phyloP scores from a whole-genome alignment of 2,888 invertebrate species.

The Craniophora ligustri region DNA sequence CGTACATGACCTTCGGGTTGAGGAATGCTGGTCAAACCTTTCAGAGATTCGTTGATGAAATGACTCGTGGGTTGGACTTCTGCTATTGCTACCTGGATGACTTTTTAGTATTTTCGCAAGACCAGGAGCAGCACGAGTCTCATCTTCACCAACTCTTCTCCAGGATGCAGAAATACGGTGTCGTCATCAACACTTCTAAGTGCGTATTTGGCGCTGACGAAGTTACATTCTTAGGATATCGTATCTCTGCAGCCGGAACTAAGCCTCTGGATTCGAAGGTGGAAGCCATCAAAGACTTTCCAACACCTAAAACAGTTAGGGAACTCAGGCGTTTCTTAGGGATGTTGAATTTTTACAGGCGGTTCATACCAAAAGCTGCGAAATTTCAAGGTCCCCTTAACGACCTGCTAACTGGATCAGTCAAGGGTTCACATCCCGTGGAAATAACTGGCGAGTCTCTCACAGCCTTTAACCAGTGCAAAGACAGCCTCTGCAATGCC shows the following conservation, averaged over 20 bases:
- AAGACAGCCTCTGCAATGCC: not conserved
- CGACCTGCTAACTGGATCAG: not conserved
- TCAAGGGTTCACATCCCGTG: too few species aligned
- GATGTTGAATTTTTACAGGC: constrained; percentile 21
- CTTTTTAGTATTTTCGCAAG: not conserved
- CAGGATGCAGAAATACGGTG: not conserved
- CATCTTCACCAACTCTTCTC: not conserved
- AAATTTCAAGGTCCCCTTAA: not conserved
- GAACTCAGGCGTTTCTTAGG: constrained; percentile 19
- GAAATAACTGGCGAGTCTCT: not conserved
- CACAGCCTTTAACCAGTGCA: constrained; percentile 1
- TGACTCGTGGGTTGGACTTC: not conserved
- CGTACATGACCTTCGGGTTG: not conserved
- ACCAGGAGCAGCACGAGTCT: not conserved
- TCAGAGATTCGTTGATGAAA: not conserved
- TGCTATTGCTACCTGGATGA: constrained; percentile 1
- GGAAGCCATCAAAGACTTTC: constrained; percentile 28
- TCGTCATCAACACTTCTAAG: constrained; percentile 1
- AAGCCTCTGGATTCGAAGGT: not conserved
- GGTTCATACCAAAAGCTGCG: not conserved
- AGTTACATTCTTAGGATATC: constrained; percentile 2
- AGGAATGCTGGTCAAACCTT: not conserved
- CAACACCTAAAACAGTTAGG: constrained; percentile 1
- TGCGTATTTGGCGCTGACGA: not conserved
- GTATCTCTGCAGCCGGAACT: not conserved